Evolutionary conservation across 2,888 invertebrate genomes (phyloP), one percentile per base, ranked within the genome.

Genomic region (Digitonthophagus gazella): DNA sequence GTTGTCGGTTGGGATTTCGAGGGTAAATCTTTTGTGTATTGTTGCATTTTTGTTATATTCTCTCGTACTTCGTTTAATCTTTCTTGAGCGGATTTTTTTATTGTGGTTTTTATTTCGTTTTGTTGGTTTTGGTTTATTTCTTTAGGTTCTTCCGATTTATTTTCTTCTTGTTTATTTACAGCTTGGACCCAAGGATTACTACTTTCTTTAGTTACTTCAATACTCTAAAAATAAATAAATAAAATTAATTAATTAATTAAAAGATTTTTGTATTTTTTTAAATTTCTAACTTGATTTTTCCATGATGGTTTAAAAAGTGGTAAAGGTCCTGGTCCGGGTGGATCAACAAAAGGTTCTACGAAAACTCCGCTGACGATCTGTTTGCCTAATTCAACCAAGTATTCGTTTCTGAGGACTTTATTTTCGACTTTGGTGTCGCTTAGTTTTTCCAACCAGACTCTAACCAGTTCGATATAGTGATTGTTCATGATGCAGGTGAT

Each of bases 401-500:
- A 77, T 3, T 58, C 58, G 69, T 77, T 77, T 44, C 77, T 65
- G 6, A 73, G 64, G 5, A 61, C 19, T 69, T 76, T 76, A 5
- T 58, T 54, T 44, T 69, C 22, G 3, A 68, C n/a, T 4, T 65
- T 65, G 8, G 66, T 71, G 54, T 73, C 73, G 63, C 74, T 73
- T 14, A 77, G 67, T 67, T 74, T 75, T 58, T 77, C 76, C 55
- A 77, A 63, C 77, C 77, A 77, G 11, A 71, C 61, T 54, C 75
- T 72, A 44, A 76, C 74, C 18, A 75, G 68, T 4, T 72, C 71
- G 54, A 77, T 73, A 58, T 76, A 73, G 19, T 70, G 66, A 54
- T 72, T 72, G 63, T 77, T 74, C 71, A 73, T 75, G 56, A 77
- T 75, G 66, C 75, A 74, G 11, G 75, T 73, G 22, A 77, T 75